Percentiles rank a stretch among this genome's conserved stretches.
Conservation (phyloP, 2,797 vertebrate species). For the Nothura maculosa region DNA sequence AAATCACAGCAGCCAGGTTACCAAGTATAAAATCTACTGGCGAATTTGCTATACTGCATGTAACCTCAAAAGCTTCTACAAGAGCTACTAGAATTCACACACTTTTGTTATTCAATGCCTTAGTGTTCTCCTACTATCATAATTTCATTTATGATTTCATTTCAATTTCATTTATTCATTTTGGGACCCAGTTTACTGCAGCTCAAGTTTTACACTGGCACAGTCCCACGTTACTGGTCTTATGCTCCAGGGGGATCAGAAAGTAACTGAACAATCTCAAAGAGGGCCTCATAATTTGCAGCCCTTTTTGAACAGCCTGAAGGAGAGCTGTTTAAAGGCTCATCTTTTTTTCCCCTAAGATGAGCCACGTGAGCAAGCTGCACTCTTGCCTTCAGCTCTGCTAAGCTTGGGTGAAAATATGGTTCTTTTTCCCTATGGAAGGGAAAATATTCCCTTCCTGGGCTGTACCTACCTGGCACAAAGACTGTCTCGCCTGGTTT, state of each 20-base stretch:
- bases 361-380: not conserved
- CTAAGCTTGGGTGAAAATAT: fast-evolving
- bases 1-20: not conserved
- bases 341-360: not conserved
- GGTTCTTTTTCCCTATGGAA: not conserved
- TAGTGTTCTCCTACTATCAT: not conserved
- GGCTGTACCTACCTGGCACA: constrained; percentile 87
- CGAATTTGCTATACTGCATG: not conserved
- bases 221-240: not conserved
- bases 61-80: not conserved
- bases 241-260: not conserved
- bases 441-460: not conserved
- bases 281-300: fast-evolving
- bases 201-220: not conserved
- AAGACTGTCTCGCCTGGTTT: constrained; percentile 96
- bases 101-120: not conserved
- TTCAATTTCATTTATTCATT: too few species aligned
- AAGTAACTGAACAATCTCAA: not conserved
- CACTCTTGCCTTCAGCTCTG: not conserved
- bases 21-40: not conserved
- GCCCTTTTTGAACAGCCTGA: not conserved
- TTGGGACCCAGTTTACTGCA: not conserved
- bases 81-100: not conserved
- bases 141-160: not conserved
- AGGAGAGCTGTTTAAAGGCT: too few species aligned